A percentile compares a stretch with the other conserved stretches of the same genome.
Evolutionary conservation across 1,140 invertebrate genomes (phyloP).

Genomic region (Lordiphosa stackelbergi): DNA sequence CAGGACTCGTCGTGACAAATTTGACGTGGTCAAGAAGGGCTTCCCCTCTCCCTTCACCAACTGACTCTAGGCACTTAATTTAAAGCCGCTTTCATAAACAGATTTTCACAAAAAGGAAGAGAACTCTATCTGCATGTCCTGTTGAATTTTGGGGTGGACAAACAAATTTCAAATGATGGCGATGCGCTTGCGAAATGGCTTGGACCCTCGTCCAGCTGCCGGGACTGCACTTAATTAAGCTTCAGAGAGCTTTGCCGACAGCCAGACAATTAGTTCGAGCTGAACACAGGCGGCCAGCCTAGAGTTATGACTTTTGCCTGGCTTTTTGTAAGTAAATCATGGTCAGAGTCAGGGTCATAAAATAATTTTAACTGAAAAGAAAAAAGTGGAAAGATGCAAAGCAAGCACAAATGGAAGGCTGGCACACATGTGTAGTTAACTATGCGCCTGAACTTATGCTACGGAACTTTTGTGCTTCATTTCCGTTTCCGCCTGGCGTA

Average conservation of each 20-base stretch:
- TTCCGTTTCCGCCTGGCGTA: constrained; percentile 29
- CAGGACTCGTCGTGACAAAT: constrained; percentile 18
- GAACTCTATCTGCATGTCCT: not conserved
- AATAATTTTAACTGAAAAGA: constrained; percentile 28
- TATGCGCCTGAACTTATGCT: constrained; percentile 31
- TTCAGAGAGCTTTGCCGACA: constrained; percentile 10
- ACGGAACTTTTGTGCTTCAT: constrained; percentile 50
- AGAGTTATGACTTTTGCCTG: constrained; percentile 32
- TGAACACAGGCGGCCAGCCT: constrained; percentile 13
- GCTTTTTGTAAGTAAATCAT: constrained; percentile 36
- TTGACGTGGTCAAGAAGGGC: constrained; percentile 21
- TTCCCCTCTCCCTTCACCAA: constrained; percentile 9
- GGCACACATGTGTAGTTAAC: constrained; percentile 42
- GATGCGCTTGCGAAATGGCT: constrained; percentile 8
- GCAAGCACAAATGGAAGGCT: not conserved
- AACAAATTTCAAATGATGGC: not conserved
- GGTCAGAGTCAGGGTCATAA: constrained; percentile 40
- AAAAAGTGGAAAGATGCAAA: constrained; percentile 6
- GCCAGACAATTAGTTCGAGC: constrained; percentile 37
- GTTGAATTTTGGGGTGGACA: no score
- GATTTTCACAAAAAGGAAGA: constrained; percentile 1
- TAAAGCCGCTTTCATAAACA: constrained; percentile 41
- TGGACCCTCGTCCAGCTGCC: not conserved
- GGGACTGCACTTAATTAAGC: constrained; percentile 26
- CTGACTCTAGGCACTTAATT: constrained; percentile 33